A percentile compares a stretch with the other conserved stretches of the same genome.
phyloP scores from a whole-genome alignment of 2,797 vertebrate species.

The Avahi laniger region DNA sequence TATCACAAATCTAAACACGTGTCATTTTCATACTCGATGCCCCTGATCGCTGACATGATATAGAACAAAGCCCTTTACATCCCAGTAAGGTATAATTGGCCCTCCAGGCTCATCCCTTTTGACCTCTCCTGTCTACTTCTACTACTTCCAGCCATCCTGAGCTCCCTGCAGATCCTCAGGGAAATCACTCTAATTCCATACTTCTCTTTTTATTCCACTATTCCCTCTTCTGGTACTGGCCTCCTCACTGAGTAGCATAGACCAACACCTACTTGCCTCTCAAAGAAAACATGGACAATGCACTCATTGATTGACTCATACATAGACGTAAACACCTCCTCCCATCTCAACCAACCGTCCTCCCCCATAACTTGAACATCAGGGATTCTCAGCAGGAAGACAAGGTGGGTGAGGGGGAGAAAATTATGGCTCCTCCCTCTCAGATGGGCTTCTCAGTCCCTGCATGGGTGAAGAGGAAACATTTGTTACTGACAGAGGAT shows the following conservation, averaged over 20 bases:
- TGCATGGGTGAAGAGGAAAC: not conserved
- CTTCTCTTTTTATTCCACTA: not conserved
- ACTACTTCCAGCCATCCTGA: not conserved
- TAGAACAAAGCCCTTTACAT: not conserved
- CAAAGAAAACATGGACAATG: not conserved
- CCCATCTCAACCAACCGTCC: too few species aligned
- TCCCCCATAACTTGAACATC: not conserved
- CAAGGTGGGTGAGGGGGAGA: not conserved
- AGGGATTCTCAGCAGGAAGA: not conserved
- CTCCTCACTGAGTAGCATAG: not conserved
- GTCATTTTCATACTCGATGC: not conserved
- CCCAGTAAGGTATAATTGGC: not conserved
- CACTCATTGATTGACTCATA: not conserved
- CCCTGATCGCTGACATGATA: not conserved
- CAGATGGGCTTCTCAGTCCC: not conserved
- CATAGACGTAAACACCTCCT: not conserved
- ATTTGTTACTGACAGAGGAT: not conserved
- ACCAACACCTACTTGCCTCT: not conserved
- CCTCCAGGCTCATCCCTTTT: not conserved
- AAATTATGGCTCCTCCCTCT: too few species aligned
- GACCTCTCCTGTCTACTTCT: not conserved
- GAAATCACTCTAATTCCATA: too few species aligned
- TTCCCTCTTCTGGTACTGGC: not conserved
- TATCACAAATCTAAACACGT: not conserved
- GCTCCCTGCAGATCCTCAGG: not conserved